Evolutionary conservation across 2,113 vertebrate genomes (phyloP).

Genomic region (Andinoacara biseriatus): DNA sequence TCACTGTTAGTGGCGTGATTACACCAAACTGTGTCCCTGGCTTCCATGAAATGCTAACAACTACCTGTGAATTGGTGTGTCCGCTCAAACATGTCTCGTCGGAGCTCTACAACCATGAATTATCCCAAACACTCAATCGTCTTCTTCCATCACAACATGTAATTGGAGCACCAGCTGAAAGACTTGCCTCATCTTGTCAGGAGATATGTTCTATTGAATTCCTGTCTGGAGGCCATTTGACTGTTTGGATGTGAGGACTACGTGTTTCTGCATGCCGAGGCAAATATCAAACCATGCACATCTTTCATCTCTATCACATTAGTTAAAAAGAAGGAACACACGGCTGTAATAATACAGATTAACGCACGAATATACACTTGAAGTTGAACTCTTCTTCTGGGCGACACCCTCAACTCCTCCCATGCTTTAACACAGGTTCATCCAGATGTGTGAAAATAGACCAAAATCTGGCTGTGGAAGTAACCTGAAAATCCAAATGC

Average conservation of each 20-base stretch:
- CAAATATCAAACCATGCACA: background rate
- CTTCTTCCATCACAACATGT: constrained; percentile 12
- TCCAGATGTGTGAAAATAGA: constrained; percentile 18
- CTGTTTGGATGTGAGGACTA: rapidly evolving
- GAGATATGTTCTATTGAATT: constrained; percentile 17
- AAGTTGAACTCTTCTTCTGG: background rate
- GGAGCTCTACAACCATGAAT: constrained; percentile 15
- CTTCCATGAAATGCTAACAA: constrained; percentile 2
- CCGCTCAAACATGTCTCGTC: background rate
- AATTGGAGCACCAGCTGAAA: constrained; percentile 21
- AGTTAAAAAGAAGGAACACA: background rate
- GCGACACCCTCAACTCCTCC: background rate
- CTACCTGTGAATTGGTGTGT: background rate
- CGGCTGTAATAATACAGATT: background rate
- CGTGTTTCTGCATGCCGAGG: constrained; percentile 6
- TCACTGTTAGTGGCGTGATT: background rate
- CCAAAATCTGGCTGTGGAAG: background rate
- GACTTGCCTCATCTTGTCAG: constrained; percentile 48
- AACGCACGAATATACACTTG: background rate
- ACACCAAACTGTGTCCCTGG: background rate
- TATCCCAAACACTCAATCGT: constrained; percentile 26
- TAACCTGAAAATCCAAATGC: constrained; percentile 10
- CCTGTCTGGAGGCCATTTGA: background rate
- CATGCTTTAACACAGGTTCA: background rate
- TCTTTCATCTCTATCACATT: background rate